phyloP scores from a whole-genome alignment of 1,140 invertebrate genomes.

The Rhyacophila brunnea region DNA sequence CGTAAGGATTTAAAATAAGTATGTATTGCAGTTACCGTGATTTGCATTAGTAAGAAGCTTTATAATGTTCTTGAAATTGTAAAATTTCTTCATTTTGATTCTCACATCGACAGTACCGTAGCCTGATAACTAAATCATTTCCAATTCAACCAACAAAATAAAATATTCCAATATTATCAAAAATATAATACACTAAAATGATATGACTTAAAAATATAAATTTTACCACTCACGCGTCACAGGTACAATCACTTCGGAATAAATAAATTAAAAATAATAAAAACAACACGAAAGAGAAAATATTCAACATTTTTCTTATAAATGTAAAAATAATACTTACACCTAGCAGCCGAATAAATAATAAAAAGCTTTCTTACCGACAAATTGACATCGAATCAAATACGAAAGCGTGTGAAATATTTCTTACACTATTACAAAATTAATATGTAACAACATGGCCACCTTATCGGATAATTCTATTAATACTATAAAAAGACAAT shows the following conservation, averaged over 20 bases:
- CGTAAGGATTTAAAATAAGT: no score
- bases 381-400: constrained; percentile 33
- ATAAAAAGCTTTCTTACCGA: constrained; percentile 21
- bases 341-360: constrained; percentile 27
- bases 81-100: no score
- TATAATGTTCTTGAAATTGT: no score
- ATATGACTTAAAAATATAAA: no score
- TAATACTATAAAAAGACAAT: constrained; percentile 3
- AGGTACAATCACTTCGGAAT: constrained; percentile 11
- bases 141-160: constrained; percentile 1
- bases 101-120: no score
- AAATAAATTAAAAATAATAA: constrained; percentile 13
- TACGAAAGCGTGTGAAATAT: constrained; percentile 30
- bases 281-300: constrained; percentile 11
- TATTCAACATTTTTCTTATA: constrained; percentile 8
- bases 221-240: neutral
- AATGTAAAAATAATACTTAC: constrained; percentile 8
- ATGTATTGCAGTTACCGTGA: no score
- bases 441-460: constrained; percentile 26
- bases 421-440: constrained; percentile 19
- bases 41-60: no score
- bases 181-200: constrained; percentile 1
- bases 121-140: neutral
- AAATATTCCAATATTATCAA: constrained; percentile 7
- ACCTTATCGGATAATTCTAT: constrained; percentile 12